phyloP scores from a whole-genome alignment of 64 coral and sea anemone genomes.

The Stylophora pistillata region DNA sequence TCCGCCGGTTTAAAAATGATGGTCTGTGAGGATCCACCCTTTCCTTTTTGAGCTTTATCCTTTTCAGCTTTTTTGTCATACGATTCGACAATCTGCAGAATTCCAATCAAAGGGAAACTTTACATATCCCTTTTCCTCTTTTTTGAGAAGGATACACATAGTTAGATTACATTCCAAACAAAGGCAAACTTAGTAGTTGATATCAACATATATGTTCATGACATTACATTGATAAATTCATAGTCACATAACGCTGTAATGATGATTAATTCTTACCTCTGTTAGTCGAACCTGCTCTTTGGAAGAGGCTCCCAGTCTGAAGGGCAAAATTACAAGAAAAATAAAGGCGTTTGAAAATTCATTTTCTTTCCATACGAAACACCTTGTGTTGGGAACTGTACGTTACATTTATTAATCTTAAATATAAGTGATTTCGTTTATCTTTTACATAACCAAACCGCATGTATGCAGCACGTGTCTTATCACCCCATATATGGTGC shows the following conservation, averaged over 20 bases:
- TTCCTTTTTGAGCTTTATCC: conserved; percentile 57
- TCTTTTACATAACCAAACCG: no score
- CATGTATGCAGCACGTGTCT: no score
- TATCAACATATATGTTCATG: no score
- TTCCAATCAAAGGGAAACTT: neutral
- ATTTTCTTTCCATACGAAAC: neutral
- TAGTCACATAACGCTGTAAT: no score
- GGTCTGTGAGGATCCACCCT: conserved; percentile 71
- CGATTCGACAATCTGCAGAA: conserved; percentile 37
- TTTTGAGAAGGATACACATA: neutral
- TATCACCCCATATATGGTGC: no score
- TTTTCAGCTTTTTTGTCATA: conserved; percentile 60
- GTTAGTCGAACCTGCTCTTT: conserved; percentile 63
- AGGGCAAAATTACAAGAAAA: neutral
- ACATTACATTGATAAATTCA: no score
- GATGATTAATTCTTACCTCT: conserved; percentile 54
- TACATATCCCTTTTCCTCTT: neutral
- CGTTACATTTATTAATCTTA: no score
- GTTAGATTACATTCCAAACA: no score
- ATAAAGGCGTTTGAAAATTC: neutral
- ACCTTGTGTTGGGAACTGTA: no score
- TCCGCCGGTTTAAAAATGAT: conserved; percentile 92
- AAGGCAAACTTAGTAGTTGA: no score
- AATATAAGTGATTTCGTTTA: no score
- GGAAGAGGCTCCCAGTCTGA: conserved; percentile 70